A percentile compares a stretch with the other conserved stretches of the same genome.
These are phyloP conservation scores for Pristionchus maxplancki DNA, from an alignment of 2,888 invertebrate species.

Conservation along the genomic window DNA sequence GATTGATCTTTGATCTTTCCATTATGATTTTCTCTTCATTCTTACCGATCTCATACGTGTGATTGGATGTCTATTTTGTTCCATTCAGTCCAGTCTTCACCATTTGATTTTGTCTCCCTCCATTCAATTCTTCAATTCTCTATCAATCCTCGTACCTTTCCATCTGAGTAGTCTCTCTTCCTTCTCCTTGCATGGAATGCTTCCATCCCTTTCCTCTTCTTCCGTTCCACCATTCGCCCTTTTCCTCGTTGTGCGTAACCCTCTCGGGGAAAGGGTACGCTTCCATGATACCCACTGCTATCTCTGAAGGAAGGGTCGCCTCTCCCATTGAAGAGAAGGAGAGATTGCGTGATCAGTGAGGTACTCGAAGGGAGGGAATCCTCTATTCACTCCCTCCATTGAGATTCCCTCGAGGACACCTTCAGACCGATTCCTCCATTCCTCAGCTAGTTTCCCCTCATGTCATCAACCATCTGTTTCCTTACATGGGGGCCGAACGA, in stretches of 20 bases:
- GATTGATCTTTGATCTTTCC: conserved; percentile 52
- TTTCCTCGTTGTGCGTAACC: conserved; percentile 26
- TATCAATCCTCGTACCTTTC: not conserved
- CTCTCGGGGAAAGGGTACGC: not conserved
- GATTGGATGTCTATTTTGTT: not conserved
- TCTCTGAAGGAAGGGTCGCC: not conserved
- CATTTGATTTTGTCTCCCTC: not conserved
- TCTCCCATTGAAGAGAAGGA: not conserved
- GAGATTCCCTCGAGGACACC: not conserved
- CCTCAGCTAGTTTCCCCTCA: not conserved
- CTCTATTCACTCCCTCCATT: not conserved
- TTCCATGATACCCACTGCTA: conserved; percentile 14
- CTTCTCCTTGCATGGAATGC: not conserved
- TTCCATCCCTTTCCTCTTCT: not conserved
- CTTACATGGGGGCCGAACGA: not conserved
- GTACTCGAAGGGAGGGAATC: not conserved
- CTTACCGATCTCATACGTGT: not conserved
- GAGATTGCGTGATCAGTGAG: conserved; percentile 26
- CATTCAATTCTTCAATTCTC: not conserved
- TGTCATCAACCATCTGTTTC: not conserved
- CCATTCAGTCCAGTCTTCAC: not conserved
- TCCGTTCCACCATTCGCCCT: conserved; percentile 12
- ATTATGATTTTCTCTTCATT: not conserved
- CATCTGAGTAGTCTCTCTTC: not conserved
- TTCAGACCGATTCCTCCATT: not conserved